These are phyloP conservation scores for rat (Rattus norvegicus) DNA, from an alignment of 2,113 vertebrate genomes.

Conservation along the genomic window DNA sequence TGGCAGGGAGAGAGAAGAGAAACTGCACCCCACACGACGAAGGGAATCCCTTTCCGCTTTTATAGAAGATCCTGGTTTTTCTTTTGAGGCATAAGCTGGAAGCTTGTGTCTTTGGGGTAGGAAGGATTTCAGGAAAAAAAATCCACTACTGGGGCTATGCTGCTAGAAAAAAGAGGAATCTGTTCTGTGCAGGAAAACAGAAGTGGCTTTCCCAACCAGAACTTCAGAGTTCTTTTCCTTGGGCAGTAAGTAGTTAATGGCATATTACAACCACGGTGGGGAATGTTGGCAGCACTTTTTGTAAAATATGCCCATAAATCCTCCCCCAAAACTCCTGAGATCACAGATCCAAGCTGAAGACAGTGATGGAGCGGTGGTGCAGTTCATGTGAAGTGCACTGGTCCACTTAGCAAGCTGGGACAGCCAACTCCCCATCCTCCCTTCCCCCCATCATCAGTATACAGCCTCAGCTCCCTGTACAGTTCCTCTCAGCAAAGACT, in stretches of 20 bases:
- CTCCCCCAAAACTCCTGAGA: not conserved
- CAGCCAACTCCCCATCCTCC: not conserved
- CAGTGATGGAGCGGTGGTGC: not conserved
- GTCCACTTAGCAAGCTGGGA: rapidly evolving
- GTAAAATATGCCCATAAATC: slow-evolving; percentile 8
- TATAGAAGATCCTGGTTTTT: slow-evolving; percentile 44
- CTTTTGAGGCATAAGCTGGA: not conserved
- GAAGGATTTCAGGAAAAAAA: not conserved
- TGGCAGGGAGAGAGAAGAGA: slow-evolving; percentile 19
- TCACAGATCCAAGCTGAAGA: slow-evolving; percentile 33
- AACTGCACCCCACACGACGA: not conserved
- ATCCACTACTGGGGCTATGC: not conserved
- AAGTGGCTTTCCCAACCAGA: slow-evolving; percentile 15
- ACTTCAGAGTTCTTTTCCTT: not conserved
- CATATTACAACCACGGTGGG: not conserved
- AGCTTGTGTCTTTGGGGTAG: slow-evolving; percentile 25
- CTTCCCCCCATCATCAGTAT: not conserved
- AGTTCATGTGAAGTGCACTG: not conserved
- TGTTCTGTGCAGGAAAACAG: slow-evolving; percentile 17
- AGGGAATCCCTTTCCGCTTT: not conserved
- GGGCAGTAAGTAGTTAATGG: slow-evolving; percentile 36
- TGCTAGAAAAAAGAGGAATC: not conserved
- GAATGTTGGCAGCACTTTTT: not conserved
- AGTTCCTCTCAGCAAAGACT: not conserved
- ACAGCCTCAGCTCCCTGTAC: rapidly evolving